Evolutionary conservation across 2,113 vertebrate species (phyloP).

Genomic region (Cardinalis cardinalis): DNA sequence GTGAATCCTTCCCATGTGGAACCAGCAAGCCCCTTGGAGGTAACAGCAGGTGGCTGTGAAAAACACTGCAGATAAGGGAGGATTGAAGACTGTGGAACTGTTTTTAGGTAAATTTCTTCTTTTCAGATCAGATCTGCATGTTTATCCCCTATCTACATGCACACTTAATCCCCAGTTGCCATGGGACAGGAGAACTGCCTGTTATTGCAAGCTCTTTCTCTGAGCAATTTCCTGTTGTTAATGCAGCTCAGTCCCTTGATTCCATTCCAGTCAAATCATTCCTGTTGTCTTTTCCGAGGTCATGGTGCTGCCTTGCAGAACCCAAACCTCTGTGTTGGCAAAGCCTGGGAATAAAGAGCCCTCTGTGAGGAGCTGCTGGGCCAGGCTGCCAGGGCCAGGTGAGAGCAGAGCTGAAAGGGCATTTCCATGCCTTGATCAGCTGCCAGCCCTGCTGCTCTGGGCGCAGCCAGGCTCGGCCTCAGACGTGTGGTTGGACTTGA

Average conservation of each 20-base stretch:
- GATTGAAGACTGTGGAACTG: not conserved
- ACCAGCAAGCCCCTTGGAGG: not conserved
- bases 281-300: not conserved
- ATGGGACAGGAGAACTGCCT: not conserved
- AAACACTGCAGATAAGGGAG: not conserved
- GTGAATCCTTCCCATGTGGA: not conserved
- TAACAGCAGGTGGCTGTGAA: not conserved
- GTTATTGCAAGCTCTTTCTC: not conserved
- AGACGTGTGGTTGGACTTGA: not conserved
- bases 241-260: not conserved
- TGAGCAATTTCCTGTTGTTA: constrained; percentile 18
- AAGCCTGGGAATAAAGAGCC: not conserved
- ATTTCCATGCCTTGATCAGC: not conserved
- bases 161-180: not conserved
- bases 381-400: not conserved
- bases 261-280: not conserved
- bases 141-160: not conserved
- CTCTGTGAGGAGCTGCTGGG: not conserved
- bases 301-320: not conserved
- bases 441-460: constrained; percentile 13
- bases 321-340: not conserved
- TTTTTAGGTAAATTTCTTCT: not conserved
- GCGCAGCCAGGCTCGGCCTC: not conserved
- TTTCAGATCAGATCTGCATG: not conserved
- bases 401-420: not conserved